phyloP scores from a whole-genome alignment of 2,888 invertebrate genomes.

The Apoderus coryli region DNA sequence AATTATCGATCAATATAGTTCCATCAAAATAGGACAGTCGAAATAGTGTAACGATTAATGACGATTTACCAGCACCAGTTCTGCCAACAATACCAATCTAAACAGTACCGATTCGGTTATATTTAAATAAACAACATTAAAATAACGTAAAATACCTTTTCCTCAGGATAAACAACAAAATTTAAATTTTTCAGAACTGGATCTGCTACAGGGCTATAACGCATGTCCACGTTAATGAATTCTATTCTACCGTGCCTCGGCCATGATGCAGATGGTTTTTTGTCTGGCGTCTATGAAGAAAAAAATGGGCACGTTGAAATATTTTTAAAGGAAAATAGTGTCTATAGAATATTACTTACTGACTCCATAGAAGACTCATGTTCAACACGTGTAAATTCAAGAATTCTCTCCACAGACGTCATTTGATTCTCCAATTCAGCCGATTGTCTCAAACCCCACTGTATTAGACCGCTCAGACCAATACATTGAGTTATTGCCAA shows the following conservation, averaged over 20 bases:
- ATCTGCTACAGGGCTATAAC: slow-evolving; percentile 44
- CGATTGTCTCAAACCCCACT: slow-evolving; percentile 55
- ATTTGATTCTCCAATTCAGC: slow-evolving; percentile 49
- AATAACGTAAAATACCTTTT: slow-evolving; percentile 38
- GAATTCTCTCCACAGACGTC: slow-evolving; percentile 50
- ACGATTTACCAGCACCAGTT: slow-evolving; percentile 44
- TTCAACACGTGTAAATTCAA: slow-evolving; percentile 44
- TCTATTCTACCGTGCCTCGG: slow-evolving; percentile 44
- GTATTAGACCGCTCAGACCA: slow-evolving; percentile 35
- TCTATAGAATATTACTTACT: slow-evolving; percentile 16
- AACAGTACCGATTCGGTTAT: slow-evolving; percentile 10
- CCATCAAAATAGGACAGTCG: slow-evolving; percentile 40
- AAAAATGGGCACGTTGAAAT: no score
- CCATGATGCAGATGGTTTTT: slow-evolving; percentile 43
- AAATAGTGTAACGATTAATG: slow-evolving; percentile 40
- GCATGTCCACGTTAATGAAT: slow-evolving; percentile 43
- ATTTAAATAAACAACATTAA: slow-evolving; percentile 1
- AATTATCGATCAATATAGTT: slow-evolving; percentile 37
- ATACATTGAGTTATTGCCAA: slow-evolving; percentile 39
- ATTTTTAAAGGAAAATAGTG: not conserved
- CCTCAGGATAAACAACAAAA: slow-evolving; percentile 34
- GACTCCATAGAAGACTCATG: slow-evolving; percentile 30
- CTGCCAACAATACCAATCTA: slow-evolving; percentile 41
- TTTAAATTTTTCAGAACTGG: slow-evolving; percentile 47
- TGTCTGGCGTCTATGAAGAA: slow-evolving; percentile 24